Evolutionary conservation across 2,888 invertebrate species (phyloP).

Genomic region (Epistrophe eligans): DNA sequence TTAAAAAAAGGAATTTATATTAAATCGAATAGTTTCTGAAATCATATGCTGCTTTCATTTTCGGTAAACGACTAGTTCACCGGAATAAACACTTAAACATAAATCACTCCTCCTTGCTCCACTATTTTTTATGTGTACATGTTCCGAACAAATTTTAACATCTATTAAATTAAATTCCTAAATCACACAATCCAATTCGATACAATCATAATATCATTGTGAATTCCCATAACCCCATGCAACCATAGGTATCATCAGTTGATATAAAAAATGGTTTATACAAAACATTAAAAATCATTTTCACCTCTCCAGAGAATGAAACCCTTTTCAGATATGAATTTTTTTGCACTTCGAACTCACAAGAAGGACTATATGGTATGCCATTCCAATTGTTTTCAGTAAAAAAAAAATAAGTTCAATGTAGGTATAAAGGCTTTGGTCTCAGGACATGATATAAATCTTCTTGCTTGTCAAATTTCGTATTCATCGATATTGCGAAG

Average conservation of each 20-base stretch:
- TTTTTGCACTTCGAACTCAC: constrained; percentile 5
- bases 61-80: too few species aligned
- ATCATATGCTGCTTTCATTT: too few species aligned
- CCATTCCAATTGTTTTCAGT: constrained; percentile 29
- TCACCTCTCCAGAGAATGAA: constrained; percentile 49
- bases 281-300: constrained; percentile 52
- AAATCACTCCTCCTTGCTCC: neutral
- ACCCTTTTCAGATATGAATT: constrained; percentile 62
- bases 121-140: neutral
- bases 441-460: constrained; percentile 76
- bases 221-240: constrained; percentile 7
- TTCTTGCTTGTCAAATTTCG: constrained; percentile 77
- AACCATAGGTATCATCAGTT: constrained; percentile 16
- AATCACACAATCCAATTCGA: constrained; percentile 13
- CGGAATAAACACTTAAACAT: too few species aligned
- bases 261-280: constrained; percentile 57
- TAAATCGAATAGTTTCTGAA: too few species aligned
- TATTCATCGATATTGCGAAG: constrained; percentile 77
- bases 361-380: constrained; percentile 7
- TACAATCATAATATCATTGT: neutral
- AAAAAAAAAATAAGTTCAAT: neutral
- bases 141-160: neutral
- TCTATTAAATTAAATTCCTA: neutral
- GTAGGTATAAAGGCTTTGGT: constrained; percentile 30
- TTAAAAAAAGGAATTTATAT: too few species aligned